Base-by-base conservation (phyloP, 2,888 invertebrate genomes). In the Acleris sparsana region DNA sequence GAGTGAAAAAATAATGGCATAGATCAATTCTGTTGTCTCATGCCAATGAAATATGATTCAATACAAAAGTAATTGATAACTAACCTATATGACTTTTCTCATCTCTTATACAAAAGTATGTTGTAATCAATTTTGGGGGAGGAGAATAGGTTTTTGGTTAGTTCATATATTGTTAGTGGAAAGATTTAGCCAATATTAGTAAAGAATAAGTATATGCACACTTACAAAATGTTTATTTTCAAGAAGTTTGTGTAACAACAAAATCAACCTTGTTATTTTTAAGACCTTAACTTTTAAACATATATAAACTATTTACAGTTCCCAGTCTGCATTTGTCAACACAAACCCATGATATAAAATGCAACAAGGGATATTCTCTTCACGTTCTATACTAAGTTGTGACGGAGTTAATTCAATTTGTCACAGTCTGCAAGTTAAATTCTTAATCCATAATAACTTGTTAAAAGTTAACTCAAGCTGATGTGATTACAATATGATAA, bases 221-320 rank as follows among this genome's bases (percentile, higher is more conserved):
- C 92, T 89, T 92, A 92, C 92, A 92, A 92, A 92, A 92, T 91
- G 92, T 92, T 92, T 92, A 91, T 92, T 92, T 91, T 90, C 87
- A 88, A 86, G 88, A 89, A 90, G 88, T 92, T 90, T 87, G 91
- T 90, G 91, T 92, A 92, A 91, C 92, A 92, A 92, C 92, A 92
- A 92, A 92, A 92, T 91, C 91, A 92, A 92, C 91, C 91, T 91
- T 88, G 90, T 90, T 89, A 76, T 86, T 85, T 68, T 86, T 85
- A 88, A 86, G 87, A 88, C 89, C 91, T 92, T 91, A 90, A 84
- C 82, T 86, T 92, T 91, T 87, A 89, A 88, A 89, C 88, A 89
- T 88, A 87, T 85, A 89, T 89, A 89, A 33, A 92, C 92, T 92
- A 92, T 92, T 91, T 92, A 92, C 92, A 92, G 89, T 90, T 88